phyloP scores from a whole-genome alignment of 1,140 invertebrate species.

The Orchestia grillus region DNA sequence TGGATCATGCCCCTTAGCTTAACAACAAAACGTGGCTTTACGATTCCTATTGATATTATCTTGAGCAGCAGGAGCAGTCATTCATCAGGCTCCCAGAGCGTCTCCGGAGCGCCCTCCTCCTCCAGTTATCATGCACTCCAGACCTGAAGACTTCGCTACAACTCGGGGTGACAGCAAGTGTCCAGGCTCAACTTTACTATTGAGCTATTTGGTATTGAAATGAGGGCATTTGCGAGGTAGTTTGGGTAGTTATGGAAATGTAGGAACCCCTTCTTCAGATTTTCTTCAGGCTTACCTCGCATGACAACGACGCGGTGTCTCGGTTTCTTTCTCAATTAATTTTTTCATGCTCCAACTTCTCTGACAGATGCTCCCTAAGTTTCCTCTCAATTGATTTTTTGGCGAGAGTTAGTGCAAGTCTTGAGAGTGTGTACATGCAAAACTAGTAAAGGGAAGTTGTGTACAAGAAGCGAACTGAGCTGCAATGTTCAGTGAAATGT shows the following conservation, averaged over 20 bases:
- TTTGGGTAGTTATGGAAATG: neutral
- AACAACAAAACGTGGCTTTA: neutral
- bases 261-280: neutral
- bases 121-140: neutral
- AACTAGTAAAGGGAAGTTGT: neutral
- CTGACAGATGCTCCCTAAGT: neutral
- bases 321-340: neutral
- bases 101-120: neutral
- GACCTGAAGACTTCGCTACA: neutral
- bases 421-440: neutral
- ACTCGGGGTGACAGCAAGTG: neutral
- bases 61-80: neutral
- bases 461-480: neutral
- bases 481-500: neutral
- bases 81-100: neutral
- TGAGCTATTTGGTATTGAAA: neutral
- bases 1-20: neutral
- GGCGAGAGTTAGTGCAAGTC: neutral
- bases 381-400: neutral
- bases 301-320: neutral
- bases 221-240: neutral
- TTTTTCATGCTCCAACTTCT: neutral
- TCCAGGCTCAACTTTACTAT: neutral
- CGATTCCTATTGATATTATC: neutral
- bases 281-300: neutral